Conservation (phyloP, 2,888 invertebrate species). For the Melanotus villosus region DNA sequence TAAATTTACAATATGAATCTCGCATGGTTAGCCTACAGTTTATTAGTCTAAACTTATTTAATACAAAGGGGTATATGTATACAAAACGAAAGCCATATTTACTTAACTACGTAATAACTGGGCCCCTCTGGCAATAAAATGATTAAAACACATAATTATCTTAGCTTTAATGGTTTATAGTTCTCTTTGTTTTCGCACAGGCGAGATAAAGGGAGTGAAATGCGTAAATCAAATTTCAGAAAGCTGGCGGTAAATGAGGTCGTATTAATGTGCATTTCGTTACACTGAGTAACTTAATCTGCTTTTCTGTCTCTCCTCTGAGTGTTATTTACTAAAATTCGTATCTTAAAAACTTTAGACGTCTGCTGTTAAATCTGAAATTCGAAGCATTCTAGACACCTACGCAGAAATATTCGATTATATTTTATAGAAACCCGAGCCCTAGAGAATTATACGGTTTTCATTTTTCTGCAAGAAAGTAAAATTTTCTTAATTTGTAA, state of each 20-base stretch:
- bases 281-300: conserved; percentile 11
- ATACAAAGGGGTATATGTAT: too few species aligned
- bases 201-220: conserved; percentile 2
- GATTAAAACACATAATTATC: conserved; percentile 4
- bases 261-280: conserved; percentile 11
- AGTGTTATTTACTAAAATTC: background rate
- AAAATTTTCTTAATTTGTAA: background rate
- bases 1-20: too few species aligned
- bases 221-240: conserved; percentile 13
- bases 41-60: too few species aligned
- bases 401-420: background rate
- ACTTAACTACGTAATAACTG: background rate
- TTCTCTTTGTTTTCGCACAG: background rate
- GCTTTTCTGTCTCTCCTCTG: background rate
- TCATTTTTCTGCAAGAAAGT: background rate
- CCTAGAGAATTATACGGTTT: background rate
- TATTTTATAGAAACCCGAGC: background rate
- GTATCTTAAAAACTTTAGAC: background rate
- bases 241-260: conserved; percentile 13
- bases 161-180: conserved; percentile 4
- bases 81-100: background rate
- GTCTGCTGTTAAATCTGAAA: background rate
- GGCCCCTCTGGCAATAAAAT: background rate
- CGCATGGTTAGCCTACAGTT: too few species aligned
- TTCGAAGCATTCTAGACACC: background rate